phyloP scores from a whole-genome alignment of 2,797 vertebrate species.

The Pachyuromys duprasi region DNA sequence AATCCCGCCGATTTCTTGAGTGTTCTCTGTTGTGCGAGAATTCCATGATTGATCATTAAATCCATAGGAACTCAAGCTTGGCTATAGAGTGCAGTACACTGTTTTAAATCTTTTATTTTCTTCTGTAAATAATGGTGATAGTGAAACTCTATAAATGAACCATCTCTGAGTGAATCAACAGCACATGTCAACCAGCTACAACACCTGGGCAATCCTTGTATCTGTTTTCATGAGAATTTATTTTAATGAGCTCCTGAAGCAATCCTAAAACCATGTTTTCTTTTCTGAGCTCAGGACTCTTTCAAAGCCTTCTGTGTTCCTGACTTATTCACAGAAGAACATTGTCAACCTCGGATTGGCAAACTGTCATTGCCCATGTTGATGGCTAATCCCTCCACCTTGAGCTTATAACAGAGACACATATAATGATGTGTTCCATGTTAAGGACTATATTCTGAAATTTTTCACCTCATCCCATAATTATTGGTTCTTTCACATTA shows the following conservation, averaged over 20 bases:
- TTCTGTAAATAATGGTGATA: background rate
- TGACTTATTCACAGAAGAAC: background rate
- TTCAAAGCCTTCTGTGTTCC: background rate
- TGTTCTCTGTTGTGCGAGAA: slow-evolving; percentile 4
- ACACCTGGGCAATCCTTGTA: accelerated
- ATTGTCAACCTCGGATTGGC: background rate
- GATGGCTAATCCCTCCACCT: background rate
- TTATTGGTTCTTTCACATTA: background rate
- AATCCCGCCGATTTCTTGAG: slow-evolving; percentile 54
- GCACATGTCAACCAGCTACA: background rate
- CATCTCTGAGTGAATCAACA: background rate
- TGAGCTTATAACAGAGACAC: background rate
- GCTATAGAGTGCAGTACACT: background rate
- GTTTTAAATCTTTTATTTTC: background rate
- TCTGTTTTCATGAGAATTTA: background rate
- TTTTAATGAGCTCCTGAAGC: background rate
- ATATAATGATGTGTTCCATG: background rate
- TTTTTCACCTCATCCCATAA: background rate
- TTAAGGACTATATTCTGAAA: background rate
- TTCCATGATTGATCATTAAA: background rate
- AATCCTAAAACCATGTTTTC: background rate
- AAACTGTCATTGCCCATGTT: background rate
- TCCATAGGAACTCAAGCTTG: background rate
- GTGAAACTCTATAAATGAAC: background rate
- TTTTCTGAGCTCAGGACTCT: background rate